phyloP scores from a whole-genome alignment of 2,797 vertebrate genomes.

The Lacerta viridis region DNA sequence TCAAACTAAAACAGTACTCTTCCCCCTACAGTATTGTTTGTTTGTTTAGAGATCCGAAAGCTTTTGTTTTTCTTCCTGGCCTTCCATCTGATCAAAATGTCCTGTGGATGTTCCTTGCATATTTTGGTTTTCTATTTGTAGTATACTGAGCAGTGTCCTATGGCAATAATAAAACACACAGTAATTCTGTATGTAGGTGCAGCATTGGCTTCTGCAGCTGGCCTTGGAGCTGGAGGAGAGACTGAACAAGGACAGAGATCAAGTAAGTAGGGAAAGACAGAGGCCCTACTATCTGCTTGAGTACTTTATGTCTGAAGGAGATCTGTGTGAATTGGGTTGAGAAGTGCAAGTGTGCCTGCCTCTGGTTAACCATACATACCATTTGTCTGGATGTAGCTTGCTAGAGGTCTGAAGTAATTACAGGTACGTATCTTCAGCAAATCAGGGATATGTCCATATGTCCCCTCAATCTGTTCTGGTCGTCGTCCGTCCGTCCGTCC shows the following conservation, averaged over 20 bases:
- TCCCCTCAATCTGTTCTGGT: no score
- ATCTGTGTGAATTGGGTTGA: neutral
- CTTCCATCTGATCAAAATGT: neutral
- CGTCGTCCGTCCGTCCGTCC: accelerated
- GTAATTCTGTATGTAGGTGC: constrained; percentile 84
- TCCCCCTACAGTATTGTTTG: no score
- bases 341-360: neutral
- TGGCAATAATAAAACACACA: neutral
- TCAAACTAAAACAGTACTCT: no score
- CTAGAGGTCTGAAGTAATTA: no score
- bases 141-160: neutral
- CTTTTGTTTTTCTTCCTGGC: neutral
- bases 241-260: constrained; percentile 90
- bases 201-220: constrained; percentile 94
- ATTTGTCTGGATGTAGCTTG: neutral
- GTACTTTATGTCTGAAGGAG: neutral
- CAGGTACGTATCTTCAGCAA: neutral
- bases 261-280: constrained; percentile 80
- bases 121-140: accelerated
- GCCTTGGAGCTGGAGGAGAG: constrained; percentile 95
- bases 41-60: neutral
- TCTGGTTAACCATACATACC: neutral
- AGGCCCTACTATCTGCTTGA: neutral
- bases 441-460: neutral
- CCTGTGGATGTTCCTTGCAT: neutral